Evolutionary conservation across 2,888 invertebrate genomes (phyloP), one percentile per base, ranked within the genome.

Genomic region (Pseudococcus jackbeardsleyi): DNA sequence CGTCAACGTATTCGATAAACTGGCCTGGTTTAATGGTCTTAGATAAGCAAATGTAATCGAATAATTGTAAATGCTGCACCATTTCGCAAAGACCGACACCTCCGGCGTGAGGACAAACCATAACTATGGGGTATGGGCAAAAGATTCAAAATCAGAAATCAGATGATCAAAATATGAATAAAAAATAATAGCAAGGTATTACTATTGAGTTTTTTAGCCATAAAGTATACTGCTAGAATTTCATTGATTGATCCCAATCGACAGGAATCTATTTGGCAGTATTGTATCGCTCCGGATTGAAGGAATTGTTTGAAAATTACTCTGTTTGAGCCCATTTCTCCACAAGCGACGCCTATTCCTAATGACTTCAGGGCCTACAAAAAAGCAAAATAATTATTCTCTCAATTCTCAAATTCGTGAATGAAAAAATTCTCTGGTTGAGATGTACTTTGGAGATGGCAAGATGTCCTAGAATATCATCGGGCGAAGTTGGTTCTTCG

Each of bases 101-200:
- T n/a, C 98, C 98, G 89, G 97, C 97, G 92, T 98, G 98, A 0
- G 98, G 98, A 91, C 97, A 97, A 1, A 98, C 96, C 91, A 96
- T 96, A 19, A 97, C 97, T 97, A 91, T 33, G 26, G 9, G n/a
- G n/a, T n/a, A 42, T 9, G n/a, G n/a, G n/a, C n/a, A n/a, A 42
- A 42, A 42, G 42, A 50, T 50, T 50, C 11, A 8, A 5, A 42
- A 50, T 50, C 15, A 12, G 42, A 5, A 42, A 50, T 50, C 15
- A 12, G 48, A 54, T 54, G 17, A 15, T n/a, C 54, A 5, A 42
- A 42, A 42, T 9, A 42, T 42, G 9, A 42, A 42, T 42, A 5
- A 42, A 50, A 33, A 72, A 89, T 15, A 33, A 50, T 54, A 11
- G 77, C 7, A 19, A 42, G 48, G 8, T 86, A 22, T 90, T 91